These are phyloP conservation scores for Vireo altiloquus DNA, from an alignment of 2,113 vertebrate genomes.

Conservation along the genomic window DNA sequence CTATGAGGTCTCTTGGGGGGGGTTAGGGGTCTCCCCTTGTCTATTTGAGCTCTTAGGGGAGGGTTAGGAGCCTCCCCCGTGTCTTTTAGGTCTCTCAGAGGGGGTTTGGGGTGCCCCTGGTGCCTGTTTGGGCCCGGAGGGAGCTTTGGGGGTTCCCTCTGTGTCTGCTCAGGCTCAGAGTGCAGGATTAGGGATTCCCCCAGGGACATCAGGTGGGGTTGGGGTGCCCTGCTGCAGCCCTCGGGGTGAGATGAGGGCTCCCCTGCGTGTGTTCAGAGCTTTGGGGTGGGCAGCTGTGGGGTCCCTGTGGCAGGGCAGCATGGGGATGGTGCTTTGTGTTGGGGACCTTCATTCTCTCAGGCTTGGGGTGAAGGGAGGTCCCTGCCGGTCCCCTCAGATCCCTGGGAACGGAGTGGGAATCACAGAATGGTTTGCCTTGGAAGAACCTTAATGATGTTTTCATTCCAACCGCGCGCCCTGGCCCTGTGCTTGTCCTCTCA, in stretches of 20 bases:
- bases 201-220: neutral
- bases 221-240: rapidly evolving
- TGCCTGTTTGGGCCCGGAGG: neutral
- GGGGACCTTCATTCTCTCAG: neutral
- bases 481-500: rapidly evolving
- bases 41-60: no score
- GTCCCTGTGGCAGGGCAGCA: neutral
- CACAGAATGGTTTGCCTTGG: rapidly evolving
- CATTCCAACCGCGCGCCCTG: rapidly evolving
- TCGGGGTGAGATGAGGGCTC: neutral
- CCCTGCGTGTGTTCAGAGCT: rapidly evolving
- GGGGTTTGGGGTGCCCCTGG: rapidly evolving
- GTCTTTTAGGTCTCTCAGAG: no score
- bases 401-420: rapidly evolving
- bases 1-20: neutral
- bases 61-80: rapidly evolving
- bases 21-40: no score
- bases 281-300: neutral
- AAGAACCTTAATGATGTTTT: neutral
- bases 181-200: neutral
- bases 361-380: rapidly evolving
- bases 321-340: rapidly evolving
- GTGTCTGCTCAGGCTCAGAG: no score
- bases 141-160: rapidly evolving
- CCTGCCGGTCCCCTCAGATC: rapidly evolving